Evolutionary conservation across 2,888 invertebrate genomes (phyloP).

Genomic region (Tetanocera ferruginea): DNA sequence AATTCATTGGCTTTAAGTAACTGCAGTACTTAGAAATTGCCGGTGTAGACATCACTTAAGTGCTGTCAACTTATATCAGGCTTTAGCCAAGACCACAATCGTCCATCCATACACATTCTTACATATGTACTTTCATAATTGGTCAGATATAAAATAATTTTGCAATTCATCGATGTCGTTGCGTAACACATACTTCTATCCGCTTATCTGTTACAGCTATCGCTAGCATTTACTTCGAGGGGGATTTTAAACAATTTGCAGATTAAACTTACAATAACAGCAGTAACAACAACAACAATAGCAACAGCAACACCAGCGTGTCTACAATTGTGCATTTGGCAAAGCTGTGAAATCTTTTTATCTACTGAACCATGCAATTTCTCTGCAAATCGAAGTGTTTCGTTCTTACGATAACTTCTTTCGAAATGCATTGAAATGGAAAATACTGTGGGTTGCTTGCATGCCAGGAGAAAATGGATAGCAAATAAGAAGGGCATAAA

Average conservation of each 20-base stretch:
- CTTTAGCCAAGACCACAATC: no score
- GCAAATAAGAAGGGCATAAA: neutral
- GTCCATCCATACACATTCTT: no score
- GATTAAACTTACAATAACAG: conserved; percentile 50
- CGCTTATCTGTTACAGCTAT: conserved; percentile 30
- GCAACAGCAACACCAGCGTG: neutral
- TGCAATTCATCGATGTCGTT: neutral
- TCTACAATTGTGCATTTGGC: neutral
- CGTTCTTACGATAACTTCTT: conserved; percentile 47
- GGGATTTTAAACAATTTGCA: conserved; percentile 60
- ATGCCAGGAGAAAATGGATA: neutral
- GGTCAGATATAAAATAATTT: neutral
- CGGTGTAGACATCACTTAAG: conserved; percentile 49
- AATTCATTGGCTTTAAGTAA: no score
- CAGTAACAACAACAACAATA: neutral
- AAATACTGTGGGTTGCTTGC: conserved; percentile 55
- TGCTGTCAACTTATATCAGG: neutral
- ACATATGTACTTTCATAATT: neutral
- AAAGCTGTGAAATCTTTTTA: conserved; percentile 25
- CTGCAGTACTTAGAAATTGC: conserved; percentile 33
- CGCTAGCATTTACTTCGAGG: conserved; percentile 48
- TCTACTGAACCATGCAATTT: conserved; percentile 50
- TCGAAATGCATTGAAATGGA: conserved; percentile 61
- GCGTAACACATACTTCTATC: neutral
- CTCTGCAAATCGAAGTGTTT: conserved; percentile 28